Evolutionary conservation across 2,113 vertebrate genomes (phyloP), one percentile per base, ranked within the genome.

Genomic region (Centropristis striata): DNA sequence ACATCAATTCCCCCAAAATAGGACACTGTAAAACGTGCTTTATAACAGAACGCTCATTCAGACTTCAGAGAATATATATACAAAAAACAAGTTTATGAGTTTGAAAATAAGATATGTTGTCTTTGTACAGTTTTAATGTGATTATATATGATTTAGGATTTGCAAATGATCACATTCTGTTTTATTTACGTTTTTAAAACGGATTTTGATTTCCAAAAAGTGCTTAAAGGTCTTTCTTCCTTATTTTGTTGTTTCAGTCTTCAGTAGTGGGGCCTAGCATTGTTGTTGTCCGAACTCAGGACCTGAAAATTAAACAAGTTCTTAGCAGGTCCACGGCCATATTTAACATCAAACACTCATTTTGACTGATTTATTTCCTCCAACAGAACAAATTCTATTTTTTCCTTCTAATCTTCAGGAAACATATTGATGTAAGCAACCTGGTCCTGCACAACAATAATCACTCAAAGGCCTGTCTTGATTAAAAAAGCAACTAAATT

Each of bases 401-500:
- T 49, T 61, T 68, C 25, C 82, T 63, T 60, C 86, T 91, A 95
- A 96, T 94, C 87, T 94, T 64, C 83, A 92, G 90, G 86, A 94
- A 95, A 95, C 95, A 93, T 93, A 80, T 95, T 94, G 93, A 64
- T 67, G 88, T 89, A 70, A 93, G 88, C 81, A 91, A 89, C 92
- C 94, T 93, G 84, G 81, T 74, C 86, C 88, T 90, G 60, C 28
- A 63, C 78, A 58, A 66, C 57, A 75, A 71, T 93, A 88, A 95
- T 94, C 93, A 92, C 83, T 90, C 84, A 90, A 77, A 91, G 86
- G 50, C 76, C 83, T 68, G 72, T 75, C 76, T 91, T 88, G 93
- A 94, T 94, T 90, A 91, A 93, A 95, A 93, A 94, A 92, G 88
- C 1, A 73, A 85, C 95, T 94, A 95, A 95, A 92, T 92, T 90